phyloP scores from a whole-genome alignment of 2,888 invertebrate genomes.

The Chalcosyrphus nemorum region DNA sequence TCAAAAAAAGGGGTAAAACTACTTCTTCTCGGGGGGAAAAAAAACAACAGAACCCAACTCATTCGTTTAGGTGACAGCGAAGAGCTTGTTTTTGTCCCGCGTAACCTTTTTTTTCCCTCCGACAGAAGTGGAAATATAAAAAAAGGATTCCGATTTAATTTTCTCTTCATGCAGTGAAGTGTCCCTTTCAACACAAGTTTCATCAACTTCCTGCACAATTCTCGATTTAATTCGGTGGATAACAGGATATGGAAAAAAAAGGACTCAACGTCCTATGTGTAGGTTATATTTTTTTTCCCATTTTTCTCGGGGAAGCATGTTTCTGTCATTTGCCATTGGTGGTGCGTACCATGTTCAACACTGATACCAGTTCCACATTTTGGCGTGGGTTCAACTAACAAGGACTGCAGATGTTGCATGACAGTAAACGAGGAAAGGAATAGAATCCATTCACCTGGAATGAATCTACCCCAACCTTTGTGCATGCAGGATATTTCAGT shows the following conservation, averaged over 20 bases:
- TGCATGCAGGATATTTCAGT: not conserved
- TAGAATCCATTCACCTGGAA: not conserved
- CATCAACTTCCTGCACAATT: not conserved
- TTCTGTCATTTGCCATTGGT: constrained; percentile 16
- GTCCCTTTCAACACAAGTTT: not conserved
- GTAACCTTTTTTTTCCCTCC: not conserved
- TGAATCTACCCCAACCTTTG: not conserved
- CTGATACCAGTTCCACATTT: constrained; percentile 2
- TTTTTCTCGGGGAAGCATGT: not conserved
- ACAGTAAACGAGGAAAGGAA: not conserved
- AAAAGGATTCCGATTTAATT: not conserved
- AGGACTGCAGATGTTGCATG: not conserved
- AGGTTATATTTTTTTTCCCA: too few species aligned
- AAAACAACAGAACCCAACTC: not conserved
- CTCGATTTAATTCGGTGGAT: not conserved
- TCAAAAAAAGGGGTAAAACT: too few species aligned
- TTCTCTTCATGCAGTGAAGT: not conserved
- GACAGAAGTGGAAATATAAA: not conserved
- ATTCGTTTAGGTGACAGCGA: not conserved
- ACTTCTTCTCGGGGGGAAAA: too few species aligned
- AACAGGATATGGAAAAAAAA: not conserved
- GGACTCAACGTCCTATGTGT: too few species aligned
- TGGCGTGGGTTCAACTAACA: constrained; percentile 9
- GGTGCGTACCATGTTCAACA: constrained; percentile 1
- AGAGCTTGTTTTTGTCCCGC: not conserved